Conservation (phyloP, 2,113 vertebrate species). For the Albula goreensis region DNA sequence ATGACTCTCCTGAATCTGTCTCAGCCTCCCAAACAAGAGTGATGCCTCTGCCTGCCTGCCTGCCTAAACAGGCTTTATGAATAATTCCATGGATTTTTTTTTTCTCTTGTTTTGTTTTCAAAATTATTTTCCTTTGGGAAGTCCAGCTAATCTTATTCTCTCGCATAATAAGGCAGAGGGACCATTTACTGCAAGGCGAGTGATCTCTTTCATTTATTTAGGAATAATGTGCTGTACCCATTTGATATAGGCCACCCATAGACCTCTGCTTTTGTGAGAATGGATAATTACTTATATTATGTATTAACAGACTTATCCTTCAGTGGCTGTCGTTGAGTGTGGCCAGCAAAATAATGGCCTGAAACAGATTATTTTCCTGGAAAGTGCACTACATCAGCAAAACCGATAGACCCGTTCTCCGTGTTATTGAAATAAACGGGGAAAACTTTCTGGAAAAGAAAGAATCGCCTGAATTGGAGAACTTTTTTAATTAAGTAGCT, state of each 20-base stretch:
- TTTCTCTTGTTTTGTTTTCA: not conserved
- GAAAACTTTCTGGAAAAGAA: too few relatives aligned
- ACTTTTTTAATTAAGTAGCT: too few relatives aligned
- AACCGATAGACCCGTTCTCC: too few relatives aligned
- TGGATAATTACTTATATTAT: not conserved
- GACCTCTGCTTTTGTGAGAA: not conserved
- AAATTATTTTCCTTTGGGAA: not conserved
- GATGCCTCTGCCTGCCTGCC: not conserved
- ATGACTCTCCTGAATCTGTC: not conserved
- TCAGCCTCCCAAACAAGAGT: not conserved
- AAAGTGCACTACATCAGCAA: too few relatives aligned
- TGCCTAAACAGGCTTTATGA: not conserved
- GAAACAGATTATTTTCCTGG: too few relatives aligned
- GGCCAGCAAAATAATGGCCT: too few relatives aligned
- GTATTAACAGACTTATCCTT: not conserved
- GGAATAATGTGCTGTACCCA: not conserved
- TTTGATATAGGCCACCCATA: constrained; percentile 3
- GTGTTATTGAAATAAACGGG: too few relatives aligned
- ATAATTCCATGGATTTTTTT: not conserved
- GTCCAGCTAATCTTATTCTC: not conserved
- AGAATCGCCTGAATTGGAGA: too few relatives aligned
- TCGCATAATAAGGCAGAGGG: not conserved
- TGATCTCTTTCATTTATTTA: not conserved
- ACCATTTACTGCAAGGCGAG: not conserved
- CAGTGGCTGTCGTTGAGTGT: not conserved